Percentiles rank a stretch among this genome's conserved stretches.
phyloP scores from a whole-genome alignment of 2,113 vertebrate genomes.

The Psammodynastes pulverulentus region DNA sequence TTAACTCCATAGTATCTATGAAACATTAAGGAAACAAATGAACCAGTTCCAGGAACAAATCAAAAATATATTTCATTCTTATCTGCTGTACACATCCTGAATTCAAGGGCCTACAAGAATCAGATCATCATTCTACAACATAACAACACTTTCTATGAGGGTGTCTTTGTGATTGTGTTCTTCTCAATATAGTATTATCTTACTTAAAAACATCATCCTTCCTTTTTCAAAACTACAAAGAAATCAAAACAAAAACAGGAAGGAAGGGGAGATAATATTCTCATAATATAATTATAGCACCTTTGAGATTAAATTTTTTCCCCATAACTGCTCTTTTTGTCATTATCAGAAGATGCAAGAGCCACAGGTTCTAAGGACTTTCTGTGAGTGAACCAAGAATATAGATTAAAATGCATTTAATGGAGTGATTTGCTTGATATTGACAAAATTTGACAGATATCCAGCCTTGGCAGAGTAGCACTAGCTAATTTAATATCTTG shows the following conservation, averaged over 20 bases:
- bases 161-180: conserved; percentile 36
- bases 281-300: conserved; percentile 20
- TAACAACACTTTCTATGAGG: background rate
- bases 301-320: conserved; percentile 27
- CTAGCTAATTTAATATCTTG: conserved; percentile 57
- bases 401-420: conserved; percentile 47
- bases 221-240: conserved; percentile 37
- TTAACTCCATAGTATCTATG: background rate
- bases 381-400: conserved; percentile 43
- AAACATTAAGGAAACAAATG: background rate
- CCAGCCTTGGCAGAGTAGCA: conserved; percentile 57
- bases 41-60: background rate
- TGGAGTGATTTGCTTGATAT: conserved; percentile 55
- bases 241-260: background rate
- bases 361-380: conserved; percentile 32
- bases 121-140: conserved; percentile 33
- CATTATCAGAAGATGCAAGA: conserved; percentile 47
- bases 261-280: background rate
- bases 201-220: conserved; percentile 40
- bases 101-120: conserved; percentile 14
- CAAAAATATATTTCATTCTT: background rate
- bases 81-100: conserved; percentile 16
- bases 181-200: conserved; percentile 31
- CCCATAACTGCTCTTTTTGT: conserved; percentile 27
- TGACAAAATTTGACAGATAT: conserved; percentile 56